phyloP scores from a whole-genome alignment of 2,113 vertebrate genomes.

The Crotophaga sulcirostris region DNA sequence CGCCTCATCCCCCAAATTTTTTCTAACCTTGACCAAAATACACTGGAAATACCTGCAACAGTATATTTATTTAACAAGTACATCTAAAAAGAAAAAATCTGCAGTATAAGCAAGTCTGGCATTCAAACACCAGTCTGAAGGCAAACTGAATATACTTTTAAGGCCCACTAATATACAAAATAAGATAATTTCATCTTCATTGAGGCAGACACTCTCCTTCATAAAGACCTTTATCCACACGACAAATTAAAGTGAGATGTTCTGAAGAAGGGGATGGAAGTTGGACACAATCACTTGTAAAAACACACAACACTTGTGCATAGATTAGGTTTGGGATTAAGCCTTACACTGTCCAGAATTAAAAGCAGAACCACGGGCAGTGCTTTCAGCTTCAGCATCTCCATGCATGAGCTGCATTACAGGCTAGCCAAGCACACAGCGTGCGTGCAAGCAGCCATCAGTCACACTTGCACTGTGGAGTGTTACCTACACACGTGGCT shows the following conservation, averaged over 20 bases:
- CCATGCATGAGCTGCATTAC: no score
- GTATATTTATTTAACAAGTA: background rate
- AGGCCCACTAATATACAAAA: background rate
- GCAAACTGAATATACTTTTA: background rate
- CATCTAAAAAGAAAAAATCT: background rate
- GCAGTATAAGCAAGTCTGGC: background rate
- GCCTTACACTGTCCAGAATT: background rate
- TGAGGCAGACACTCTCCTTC: background rate
- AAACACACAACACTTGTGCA: background rate
- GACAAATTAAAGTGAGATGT: background rate
- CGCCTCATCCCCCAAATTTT: background rate
- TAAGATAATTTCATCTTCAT: background rate
- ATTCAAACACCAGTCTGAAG: background rate
- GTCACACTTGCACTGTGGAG: background rate
- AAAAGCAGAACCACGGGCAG: background rate
- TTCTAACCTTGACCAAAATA: background rate
- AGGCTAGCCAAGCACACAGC: background rate
- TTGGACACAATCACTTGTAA: background rate
- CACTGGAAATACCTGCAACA: background rate
- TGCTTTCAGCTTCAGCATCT: background rate
- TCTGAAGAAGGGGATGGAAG: background rate
- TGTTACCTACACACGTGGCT: rapidly evolving
- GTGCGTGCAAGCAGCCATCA: background rate
- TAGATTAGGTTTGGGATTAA: background rate
- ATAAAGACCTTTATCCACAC: background rate